Conservation (phyloP, 2,797 vertebrate genomes). For the Cynopterus sphinx region DNA sequence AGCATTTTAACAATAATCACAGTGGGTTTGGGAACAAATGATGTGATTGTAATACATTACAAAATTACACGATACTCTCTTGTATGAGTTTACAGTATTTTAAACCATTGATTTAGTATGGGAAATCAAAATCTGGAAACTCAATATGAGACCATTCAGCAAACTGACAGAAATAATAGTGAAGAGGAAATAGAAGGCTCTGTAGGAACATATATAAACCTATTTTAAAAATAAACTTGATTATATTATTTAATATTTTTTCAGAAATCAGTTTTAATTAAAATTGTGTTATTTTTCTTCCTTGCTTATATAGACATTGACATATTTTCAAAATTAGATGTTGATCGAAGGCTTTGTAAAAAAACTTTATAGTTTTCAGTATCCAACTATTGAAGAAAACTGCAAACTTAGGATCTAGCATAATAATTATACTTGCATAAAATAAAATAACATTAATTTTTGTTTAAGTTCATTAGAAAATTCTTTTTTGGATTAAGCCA, state of each 20-base stretch:
- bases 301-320: slow-evolving; percentile 39
- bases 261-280: slow-evolving; percentile 52
- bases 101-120: slow-evolving; percentile 23
- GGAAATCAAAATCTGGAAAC: slow-evolving; percentile 34
- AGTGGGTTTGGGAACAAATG: slow-evolving; percentile 50
- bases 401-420: slow-evolving; percentile 25
- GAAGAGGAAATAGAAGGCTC: slow-evolving; percentile 4
- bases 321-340: slow-evolving; percentile 59
- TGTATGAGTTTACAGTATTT: slow-evolving; percentile 44
- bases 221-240: slow-evolving; percentile 53
- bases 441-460: slow-evolving; percentile 51
- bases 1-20: slow-evolving; percentile 73
- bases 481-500: slow-evolving; percentile 1
- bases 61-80: slow-evolving; percentile 36
- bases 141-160: slow-evolving; percentile 33
- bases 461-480: slow-evolving; percentile 27
- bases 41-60: slow-evolving; percentile 36
- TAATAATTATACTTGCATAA: slow-evolving; percentile 43
- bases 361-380: not conserved
- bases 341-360: slow-evolving; percentile 38
- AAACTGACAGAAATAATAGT: slow-evolving; percentile 44
- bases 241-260: slow-evolving; percentile 35
- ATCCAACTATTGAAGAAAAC: slow-evolving; percentile 59
- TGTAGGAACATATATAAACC: slow-evolving; percentile 49
- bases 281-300: slow-evolving; percentile 50